phyloP scores from a whole-genome alignment of 30 jellyfish, hydroid and myxozoan genomes.

The Cassiopea andromeda region DNA sequence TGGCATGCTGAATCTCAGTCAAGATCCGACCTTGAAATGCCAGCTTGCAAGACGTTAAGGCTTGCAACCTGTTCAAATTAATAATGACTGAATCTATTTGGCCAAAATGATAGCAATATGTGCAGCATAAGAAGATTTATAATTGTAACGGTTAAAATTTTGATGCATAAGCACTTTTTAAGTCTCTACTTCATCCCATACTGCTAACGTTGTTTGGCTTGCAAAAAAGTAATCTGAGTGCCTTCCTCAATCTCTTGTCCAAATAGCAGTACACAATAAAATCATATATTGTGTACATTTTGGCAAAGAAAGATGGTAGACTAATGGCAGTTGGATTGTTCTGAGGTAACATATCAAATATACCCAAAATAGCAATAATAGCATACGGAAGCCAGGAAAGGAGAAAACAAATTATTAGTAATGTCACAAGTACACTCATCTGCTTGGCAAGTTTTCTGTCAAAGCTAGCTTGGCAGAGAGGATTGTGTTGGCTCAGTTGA shows the following conservation, averaged over 20 bases:
- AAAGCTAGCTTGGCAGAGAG: slow-evolving; percentile 11
- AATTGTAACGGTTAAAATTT: no score
- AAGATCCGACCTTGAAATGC: no score
- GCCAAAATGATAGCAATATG: no score
- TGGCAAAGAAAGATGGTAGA: slow-evolving; percentile 55
- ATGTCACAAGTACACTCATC: slow-evolving; percentile 12
- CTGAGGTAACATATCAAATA: background rate
- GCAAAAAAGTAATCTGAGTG: background rate
- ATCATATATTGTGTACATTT: slow-evolving; percentile 52
- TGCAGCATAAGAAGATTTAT: no score
- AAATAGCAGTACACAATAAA: slow-evolving; percentile 39
- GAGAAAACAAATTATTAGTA: slow-evolving; percentile 16
- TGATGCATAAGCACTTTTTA: no score
- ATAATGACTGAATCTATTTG: no score
- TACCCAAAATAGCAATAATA: slow-evolving; percentile 15
- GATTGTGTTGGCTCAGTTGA: background rate
- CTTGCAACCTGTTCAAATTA: no score
- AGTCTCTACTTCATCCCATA: no score
- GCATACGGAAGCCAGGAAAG: slow-evolving; percentile 71
- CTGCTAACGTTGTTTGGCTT: no score
- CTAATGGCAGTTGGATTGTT: slow-evolving; percentile 7
- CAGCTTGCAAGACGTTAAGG: no score
- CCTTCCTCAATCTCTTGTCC: slow-evolving; percentile 31
- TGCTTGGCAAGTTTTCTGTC: slow-evolving; percentile 30
- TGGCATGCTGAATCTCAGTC: no score